Base-by-base conservation (phyloP, 2,888 invertebrate genomes). In the Mesorhabditis sp. region DNA sequence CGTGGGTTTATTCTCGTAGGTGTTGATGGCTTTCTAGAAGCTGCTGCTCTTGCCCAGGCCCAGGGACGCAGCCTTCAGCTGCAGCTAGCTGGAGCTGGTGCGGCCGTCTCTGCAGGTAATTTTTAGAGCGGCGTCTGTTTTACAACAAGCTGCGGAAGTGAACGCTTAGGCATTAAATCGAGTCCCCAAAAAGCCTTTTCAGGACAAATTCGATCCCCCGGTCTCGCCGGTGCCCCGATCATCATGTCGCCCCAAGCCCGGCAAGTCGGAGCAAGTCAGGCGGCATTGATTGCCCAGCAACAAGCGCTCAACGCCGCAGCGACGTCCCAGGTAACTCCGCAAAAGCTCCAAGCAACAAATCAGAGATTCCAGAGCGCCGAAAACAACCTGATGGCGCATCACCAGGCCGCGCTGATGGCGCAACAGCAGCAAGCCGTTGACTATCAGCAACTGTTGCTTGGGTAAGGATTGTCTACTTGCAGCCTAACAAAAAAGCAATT, bases 201-300 rank as follows among this genome's bases (percentile, higher is more conserved):
- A 50, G 58, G 58, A 50, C 58, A 50, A 50, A 50, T 50, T 50
- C 67, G 13, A 50, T 61, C 5, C 50, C 61, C 58, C 15, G 41
- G 28, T 4, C 7, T n/a, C 4, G 79, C 77, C 58, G 81, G 81
- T 50, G 80, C 81, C 6, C 81, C 81, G 13, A 76, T 81, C 72
- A 80, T 81, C 45, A 76, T 81, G 79, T 77, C 77, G 62, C 81
- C 81, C 4, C 70, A 73, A 63, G 71, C 77, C 63, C 81, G 79
- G 4, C 70, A 73, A 63, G 71, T 76, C 45, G 67, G 76, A 72
- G 70, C 73, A n/a, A 45, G 15, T 41, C 10, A 13, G 10, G 58
- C 58, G 15, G 45, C 58, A 2, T n/a, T n/a, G 42, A 28, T 62
- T 72, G 42, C 75, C n/a, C 58, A 50, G n/a, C 58, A 50, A 50